Conservation (phyloP, 2,888 invertebrate genomes). For the Meloe dianella region DNA sequence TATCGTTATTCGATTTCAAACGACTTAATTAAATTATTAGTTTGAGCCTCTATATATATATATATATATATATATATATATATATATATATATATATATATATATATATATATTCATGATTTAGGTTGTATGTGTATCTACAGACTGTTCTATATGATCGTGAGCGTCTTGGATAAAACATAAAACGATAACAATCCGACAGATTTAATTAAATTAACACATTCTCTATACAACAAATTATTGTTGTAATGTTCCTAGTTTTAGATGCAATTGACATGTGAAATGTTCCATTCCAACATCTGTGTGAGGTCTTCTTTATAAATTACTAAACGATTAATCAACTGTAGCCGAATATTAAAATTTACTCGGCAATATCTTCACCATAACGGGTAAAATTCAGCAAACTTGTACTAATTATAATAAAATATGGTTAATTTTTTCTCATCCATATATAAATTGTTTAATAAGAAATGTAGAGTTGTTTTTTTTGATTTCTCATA, state of each 20-base stretch:
- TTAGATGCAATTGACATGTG: constrained; percentile 11
- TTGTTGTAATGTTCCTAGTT: too few relatives aligned
- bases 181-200: not conserved
- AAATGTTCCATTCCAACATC: constrained; percentile 33
- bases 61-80: too few relatives aligned
- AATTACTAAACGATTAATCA: constrained; percentile 43
- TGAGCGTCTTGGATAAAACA: not conserved
- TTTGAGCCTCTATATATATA: too few relatives aligned
- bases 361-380: constrained; percentile 39
- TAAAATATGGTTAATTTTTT: not conserved
- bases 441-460: not conserved
- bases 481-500: not conserved
- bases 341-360: constrained; percentile 39
- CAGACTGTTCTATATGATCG: not conserved
- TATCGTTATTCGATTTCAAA: not conserved
- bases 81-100: too few relatives aligned
- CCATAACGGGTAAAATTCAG: constrained; percentile 38
- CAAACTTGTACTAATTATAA: constrained; percentile 36
- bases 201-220: not conserved
- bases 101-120: not conserved
- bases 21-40: constrained; percentile 26
- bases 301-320: constrained; percentile 45
- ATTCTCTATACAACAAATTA: not conserved
- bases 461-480: not conserved
- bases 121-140: not conserved